Evolutionary conservation across 2,888 invertebrate genomes (phyloP).

Genomic region (Danaus chrysippus): DNA sequence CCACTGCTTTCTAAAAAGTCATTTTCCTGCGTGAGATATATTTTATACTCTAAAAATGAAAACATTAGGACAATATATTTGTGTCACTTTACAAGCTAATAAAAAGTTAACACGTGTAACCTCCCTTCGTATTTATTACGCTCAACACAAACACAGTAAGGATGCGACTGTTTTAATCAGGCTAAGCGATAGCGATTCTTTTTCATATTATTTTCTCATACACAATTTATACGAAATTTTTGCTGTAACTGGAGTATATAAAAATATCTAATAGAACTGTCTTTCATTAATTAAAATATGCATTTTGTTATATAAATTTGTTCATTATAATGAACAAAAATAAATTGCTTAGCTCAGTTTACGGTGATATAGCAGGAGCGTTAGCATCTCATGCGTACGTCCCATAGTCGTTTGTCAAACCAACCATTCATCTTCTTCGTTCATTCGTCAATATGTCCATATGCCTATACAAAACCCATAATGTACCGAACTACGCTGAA

Average conservation of each 20-base stretch:
- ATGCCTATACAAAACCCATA: slow-evolving; percentile 32
- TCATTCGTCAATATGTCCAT: slow-evolving; percentile 51
- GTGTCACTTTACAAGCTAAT: slow-evolving; percentile 13
- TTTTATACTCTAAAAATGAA: not conserved
- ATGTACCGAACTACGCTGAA: slow-evolving; percentile 27
- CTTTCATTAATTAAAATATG: too few species aligned
- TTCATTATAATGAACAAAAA: not conserved
- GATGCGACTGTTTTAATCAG: not conserved
- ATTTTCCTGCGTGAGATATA: too few species aligned
- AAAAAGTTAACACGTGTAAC: slow-evolving; percentile 18
- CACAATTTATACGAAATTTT: too few species aligned
- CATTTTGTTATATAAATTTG: too few species aligned
- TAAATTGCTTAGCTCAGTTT: not conserved
- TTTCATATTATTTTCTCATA: too few species aligned
- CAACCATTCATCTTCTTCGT: slow-evolving; percentile 55
- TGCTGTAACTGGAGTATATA: too few species aligned
- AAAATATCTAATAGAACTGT: too few species aligned
- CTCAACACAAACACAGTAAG: slow-evolving; percentile 18
- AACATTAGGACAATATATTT: slow-evolving; percentile 4
- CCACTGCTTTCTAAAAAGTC: too few species aligned
- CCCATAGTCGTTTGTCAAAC: slow-evolving; percentile 56
- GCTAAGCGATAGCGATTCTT: slow-evolving; percentile 7
- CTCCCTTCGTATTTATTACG: slow-evolving; percentile 21
- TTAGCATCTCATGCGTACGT: slow-evolving; percentile 38
- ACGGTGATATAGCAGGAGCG: not conserved